These are phyloP conservation scores for Brachionus calyciflorus DNA, from an alignment of 1,140 invertebrate species.

Conservation along the genomic window DNA sequence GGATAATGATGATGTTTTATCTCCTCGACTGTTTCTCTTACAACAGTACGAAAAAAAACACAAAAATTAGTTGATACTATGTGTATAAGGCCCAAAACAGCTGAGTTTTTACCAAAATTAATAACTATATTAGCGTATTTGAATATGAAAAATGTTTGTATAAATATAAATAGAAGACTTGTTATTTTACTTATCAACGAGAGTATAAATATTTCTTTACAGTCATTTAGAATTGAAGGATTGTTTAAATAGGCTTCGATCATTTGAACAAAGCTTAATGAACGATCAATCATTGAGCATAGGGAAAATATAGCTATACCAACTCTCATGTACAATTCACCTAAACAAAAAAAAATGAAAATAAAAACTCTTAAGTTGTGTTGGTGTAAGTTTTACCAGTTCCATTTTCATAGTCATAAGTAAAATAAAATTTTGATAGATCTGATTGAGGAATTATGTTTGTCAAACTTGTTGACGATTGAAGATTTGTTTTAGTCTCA, in stretches of 20 bases:
- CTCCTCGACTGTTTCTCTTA: constrained; percentile 30
- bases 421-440: constrained; percentile 43
- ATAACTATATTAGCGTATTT: constrained; percentile 67
- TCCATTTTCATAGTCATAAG: constrained; percentile 46
- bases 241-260: constrained; percentile 31
- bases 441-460: neutral
- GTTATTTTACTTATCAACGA: constrained; percentile 20
- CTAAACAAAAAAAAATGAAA: too few species aligned
- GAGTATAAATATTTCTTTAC: neutral
- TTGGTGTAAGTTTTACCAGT: neutral
- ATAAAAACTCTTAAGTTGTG: too few species aligned
- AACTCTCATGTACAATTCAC: constrained; percentile 45
- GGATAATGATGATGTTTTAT: constrained; percentile 4
- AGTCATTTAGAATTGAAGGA: neutral
- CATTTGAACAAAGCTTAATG: constrained; percentile 28
- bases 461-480: too few species aligned
- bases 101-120: constrained; percentile 91
- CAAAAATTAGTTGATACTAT: constrained; percentile 94
- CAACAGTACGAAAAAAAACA: constrained; percentile 65
- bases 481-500: too few species aligned
- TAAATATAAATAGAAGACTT: constrained; percentile 37
- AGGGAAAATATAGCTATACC: constrained; percentile 28
- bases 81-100: constrained; percentile 94
- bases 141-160: constrained; percentile 45
- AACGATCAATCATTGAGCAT: constrained; percentile 33